Base-by-base conservation (phyloP, 2,888 invertebrate genomes). In the Vesta saturnalis region DNA sequence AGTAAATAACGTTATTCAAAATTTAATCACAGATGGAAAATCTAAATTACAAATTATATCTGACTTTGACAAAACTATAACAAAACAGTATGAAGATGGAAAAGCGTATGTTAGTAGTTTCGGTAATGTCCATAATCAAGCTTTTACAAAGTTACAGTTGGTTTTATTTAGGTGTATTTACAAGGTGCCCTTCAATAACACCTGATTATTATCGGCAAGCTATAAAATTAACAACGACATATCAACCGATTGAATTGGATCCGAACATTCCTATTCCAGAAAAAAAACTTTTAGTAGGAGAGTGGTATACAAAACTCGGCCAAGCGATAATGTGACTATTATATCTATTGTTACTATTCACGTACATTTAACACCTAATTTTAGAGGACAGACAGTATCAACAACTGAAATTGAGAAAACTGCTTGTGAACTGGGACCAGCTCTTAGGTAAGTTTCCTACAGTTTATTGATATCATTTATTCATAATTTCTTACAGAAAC, bases 31-130 rank as follows among this genome's bases (percentile, higher is more conserved):
- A 55, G 90, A 86, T 56, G 91, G 91, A 5, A 81, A 86, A 23
- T 84, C 86, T n/a, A 89, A 90, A 72, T 83, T 95, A 69, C 90
- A 96, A 87, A 86, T 96, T 30, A 93, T 97, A 0, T 92, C 94
- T 0, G 97, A 97, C 83, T 97, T 96, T 82, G 96, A 97, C 82
- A 89, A 90, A 76, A 97, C 97, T 0, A 85, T 97, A 52, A 95
- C 95, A 0, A 92, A 92, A 76, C 93, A 93, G 76, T 89, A 92
- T 73, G 87, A 91, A 69, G 86, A 89, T 83, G 95, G 94, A 0
- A 86, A 85, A 72, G 82, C 84, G 30, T 92, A 93, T 22, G 85
- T 91, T 1, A 93, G 93, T 54, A 95, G 94, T 83, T 96, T 95
- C 85, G 93, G 96, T 91, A 8, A 30, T 30, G n/a, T n/a, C 10